Base-by-base conservation (phyloP, 2,888 invertebrate genomes). In the Saturnia japonica region DNA sequence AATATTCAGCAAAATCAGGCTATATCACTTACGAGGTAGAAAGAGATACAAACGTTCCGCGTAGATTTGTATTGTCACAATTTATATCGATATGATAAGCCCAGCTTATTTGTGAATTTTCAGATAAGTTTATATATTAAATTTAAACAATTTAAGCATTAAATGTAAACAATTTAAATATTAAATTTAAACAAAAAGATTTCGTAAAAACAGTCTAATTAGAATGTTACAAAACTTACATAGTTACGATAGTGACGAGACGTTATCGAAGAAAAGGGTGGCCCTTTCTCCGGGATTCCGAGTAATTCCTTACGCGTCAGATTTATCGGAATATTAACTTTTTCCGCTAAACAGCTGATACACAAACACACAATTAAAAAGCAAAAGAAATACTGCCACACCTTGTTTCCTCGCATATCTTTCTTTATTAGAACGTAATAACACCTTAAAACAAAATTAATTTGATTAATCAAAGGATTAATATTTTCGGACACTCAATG, bases 31-130 rank as follows among this genome's bases (percentile, higher is more conserved):
- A 60, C 57, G 28, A 60, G 57, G 28, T 25, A 28, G 57, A 60
- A 6, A 60, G 25, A 28, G 25, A 14, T 60, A 28, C 12, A 28
- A 60, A 28, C 12, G 25, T 25, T 60, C 57, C 57, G 25, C 28
- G 9, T 60, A 28, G 25, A 60, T 60, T 60, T 28, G 28, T 60
- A 22, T 54, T 54, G 54, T 54, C 54, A 54, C 19, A 54, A 22
- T 54, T n/a, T 54, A 54, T 22, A 54, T n/a, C 54, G 54, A 54
- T 22, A 22, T 54, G 54, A 54, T 54, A 54, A 54, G 54, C n/a
- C 2, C 11, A 22, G 54, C 22, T 54, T 22, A 54, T 22, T 54
- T 9, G 11, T 54, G 54, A 54, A 7, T n/a, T n/a, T 4, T n/a
- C 54, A n/a, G 43, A 43, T 43, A 43, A 43, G 14, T 43, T 43